Conservation (phyloP, 2,888 invertebrate species). For the Dicycla oo region DNA sequence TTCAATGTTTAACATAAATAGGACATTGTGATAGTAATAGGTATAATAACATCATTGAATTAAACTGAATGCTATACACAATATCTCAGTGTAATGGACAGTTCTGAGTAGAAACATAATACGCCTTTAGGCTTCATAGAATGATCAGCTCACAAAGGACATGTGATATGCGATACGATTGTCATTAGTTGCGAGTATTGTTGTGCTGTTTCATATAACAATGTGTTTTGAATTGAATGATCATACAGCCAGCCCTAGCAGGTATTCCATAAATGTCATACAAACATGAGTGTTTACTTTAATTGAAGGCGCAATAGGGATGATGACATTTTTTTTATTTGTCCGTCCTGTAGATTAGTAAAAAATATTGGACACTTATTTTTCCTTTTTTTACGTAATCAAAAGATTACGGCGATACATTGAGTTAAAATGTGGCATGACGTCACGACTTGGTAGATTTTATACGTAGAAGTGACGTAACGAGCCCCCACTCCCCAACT, state of each 20-base stretch:
- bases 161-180: slow-evolving; percentile 50
- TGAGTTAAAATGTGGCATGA: too few relatives aligned
- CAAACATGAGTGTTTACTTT: not conserved
- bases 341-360: too few relatives aligned
- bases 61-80: slow-evolving; percentile 26
- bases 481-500: too few relatives aligned
- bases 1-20: slow-evolving; percentile 19
- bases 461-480: too few relatives aligned
- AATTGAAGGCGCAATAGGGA: not conserved
- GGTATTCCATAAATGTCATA: not conserved
- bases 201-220: slow-evolving; percentile 19
- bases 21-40: slow-evolving; percentile 15
- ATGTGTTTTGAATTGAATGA: slow-evolving; percentile 34
- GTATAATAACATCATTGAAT: slow-evolving; percentile 29
- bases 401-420: too few relatives aligned
- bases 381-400: too few relatives aligned
- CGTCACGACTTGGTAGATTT: too few relatives aligned
- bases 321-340: too few relatives aligned
- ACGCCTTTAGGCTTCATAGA: slow-evolving; percentile 29
- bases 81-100: slow-evolving; percentile 43
- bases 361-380: too few relatives aligned
- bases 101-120: slow-evolving; percentile 34
- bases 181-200: slow-evolving; percentile 34
- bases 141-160: slow-evolving; percentile 44
- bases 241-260: not conserved